A percentile compares a stretch with the other conserved stretches of the same genome.
Evolutionary conservation across 30 jellyfish, hydroid and myxozoan genomes (phyloP).

Genomic region (Pelagia noctiluca): DNA sequence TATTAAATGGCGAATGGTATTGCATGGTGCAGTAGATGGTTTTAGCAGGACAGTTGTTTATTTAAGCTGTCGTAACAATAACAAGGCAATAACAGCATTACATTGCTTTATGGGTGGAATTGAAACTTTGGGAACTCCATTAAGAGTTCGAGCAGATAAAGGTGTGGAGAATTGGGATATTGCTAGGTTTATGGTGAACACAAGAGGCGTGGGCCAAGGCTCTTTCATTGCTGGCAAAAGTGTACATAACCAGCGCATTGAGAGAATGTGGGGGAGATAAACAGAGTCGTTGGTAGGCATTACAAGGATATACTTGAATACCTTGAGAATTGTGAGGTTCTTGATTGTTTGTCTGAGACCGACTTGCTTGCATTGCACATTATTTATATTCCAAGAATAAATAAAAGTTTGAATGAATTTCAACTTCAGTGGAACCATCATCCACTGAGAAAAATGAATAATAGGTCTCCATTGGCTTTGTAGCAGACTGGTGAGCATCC

Average conservation of each 20-base stretch:
- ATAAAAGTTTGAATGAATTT: slow-evolving; percentile 5
- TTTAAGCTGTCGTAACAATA: slow-evolving; percentile 17
- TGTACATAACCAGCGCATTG: slow-evolving; percentile 32
- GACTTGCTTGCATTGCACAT: slow-evolving; percentile 12
- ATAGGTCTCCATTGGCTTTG: slow-evolving; percentile 14
- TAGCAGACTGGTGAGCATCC: slow-evolving; percentile 11
- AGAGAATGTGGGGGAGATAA: slow-evolving; percentile 17
- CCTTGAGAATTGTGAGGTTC: slow-evolving; percentile 19
- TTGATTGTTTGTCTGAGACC: slow-evolving; percentile 4
- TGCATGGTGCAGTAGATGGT: slow-evolving; percentile 66
- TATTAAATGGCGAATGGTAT: slow-evolving; percentile 55
- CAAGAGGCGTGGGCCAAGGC: slow-evolving; percentile 13
- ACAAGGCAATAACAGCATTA: slow-evolving; percentile 52
- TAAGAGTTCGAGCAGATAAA: slow-evolving; percentile 57
- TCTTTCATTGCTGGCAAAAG: slow-evolving; percentile 14
- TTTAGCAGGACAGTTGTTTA: slow-evolving; percentile 39
- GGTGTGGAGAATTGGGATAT: slow-evolving; percentile 63
- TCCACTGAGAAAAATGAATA: background rate
- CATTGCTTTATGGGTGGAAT: slow-evolving; percentile 10
- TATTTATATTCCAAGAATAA: background rate
- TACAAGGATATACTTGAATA: slow-evolving; percentile 9
- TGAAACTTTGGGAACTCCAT: slow-evolving; percentile 38
- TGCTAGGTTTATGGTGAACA: slow-evolving; percentile 46
- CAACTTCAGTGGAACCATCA: background rate
- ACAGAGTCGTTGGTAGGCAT: slow-evolving; percentile 14